Evolutionary conservation across 2,113 vertebrate genomes (phyloP).

Genomic region (Perca schrenkii): DNA sequence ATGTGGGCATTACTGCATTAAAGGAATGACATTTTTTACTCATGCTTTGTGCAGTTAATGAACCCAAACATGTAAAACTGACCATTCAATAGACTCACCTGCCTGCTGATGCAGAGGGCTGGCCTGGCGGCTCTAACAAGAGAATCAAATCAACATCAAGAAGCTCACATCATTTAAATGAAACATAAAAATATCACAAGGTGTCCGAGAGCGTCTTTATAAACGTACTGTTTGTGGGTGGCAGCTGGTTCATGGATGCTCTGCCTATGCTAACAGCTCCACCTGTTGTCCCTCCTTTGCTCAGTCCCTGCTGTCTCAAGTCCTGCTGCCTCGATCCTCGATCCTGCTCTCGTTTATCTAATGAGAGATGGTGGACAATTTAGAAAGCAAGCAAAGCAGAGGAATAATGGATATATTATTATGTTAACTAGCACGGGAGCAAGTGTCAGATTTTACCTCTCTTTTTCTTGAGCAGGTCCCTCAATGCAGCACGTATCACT

Average conservation of each 20-base stretch:
- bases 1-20: background rate
- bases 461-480: conserved; percentile 94
- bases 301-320: conserved; percentile 75
- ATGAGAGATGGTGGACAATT: background rate
- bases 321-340: conserved; percentile 88
- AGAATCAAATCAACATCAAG: background rate
- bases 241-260: conserved; percentile 59
- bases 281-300: conserved; percentile 53
- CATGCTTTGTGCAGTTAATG: background rate
- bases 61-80: background rate
- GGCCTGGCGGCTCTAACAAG: conserved; percentile 82
- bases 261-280: conserved; percentile 40
- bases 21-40: background rate
- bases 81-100: conserved; percentile 83
- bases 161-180: background rate
- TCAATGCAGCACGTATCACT: conserved; percentile 90
- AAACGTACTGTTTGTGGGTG: conserved; percentile 44
- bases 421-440: background rate
- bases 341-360: conserved; percentile 93
- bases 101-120: conserved; percentile 82
- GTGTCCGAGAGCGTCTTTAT: background rate
- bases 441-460: conserved; percentile 84
- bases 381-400: background rate
- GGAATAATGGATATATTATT: background rate
- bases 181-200: background rate